Conservation (phyloP, 2,888 invertebrate genomes). For the Heteropelma amictum region DNA sequence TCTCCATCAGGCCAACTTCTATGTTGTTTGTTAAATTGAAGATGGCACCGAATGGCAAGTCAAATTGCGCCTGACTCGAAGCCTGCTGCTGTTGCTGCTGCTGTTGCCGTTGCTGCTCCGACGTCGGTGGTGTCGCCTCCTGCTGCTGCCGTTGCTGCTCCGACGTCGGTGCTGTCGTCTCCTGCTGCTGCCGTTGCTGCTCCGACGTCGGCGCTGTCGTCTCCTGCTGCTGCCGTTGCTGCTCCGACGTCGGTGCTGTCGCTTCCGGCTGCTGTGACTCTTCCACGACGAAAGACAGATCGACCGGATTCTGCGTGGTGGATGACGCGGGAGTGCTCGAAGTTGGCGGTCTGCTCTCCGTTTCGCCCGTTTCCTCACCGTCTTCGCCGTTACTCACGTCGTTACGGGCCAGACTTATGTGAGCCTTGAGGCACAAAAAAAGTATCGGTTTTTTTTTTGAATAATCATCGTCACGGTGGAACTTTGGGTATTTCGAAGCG, state of each 20-base stretch:
- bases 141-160: slow-evolving; percentile 54
- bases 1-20: slow-evolving; percentile 83
- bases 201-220: too few relatives aligned
- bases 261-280: slow-evolving; percentile 31
- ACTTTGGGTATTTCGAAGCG: background rate
- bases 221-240: slow-evolving; percentile 55
- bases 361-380: slow-evolving; percentile 45
- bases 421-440: slow-evolving; percentile 23
- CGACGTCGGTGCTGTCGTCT: slow-evolving; percentile 23
- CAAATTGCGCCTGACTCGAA: slow-evolving; percentile 36
- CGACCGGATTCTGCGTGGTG: slow-evolving; percentile 25
- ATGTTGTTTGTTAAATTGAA: slow-evolving; percentile 78
- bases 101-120: slow-evolving; percentile 41
- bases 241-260: slow-evolving; percentile 26
- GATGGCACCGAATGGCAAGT: slow-evolving; percentile 63
- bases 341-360: slow-evolving; percentile 38
- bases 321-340: slow-evolving; percentile 28
- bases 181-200: slow-evolving; percentile 47
- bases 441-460: background rate
- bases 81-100: slow-evolving; percentile 52
- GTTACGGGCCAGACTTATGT: slow-evolving; percentile 52
- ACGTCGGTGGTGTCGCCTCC: too few relatives aligned
- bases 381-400: slow-evolving; percentile 42
- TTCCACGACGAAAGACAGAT: slow-evolving; percentile 31
- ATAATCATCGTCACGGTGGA: background rate